Base-by-base conservation (phyloP, 2,888 invertebrate genomes). In the Deilephila elpenor region DNA sequence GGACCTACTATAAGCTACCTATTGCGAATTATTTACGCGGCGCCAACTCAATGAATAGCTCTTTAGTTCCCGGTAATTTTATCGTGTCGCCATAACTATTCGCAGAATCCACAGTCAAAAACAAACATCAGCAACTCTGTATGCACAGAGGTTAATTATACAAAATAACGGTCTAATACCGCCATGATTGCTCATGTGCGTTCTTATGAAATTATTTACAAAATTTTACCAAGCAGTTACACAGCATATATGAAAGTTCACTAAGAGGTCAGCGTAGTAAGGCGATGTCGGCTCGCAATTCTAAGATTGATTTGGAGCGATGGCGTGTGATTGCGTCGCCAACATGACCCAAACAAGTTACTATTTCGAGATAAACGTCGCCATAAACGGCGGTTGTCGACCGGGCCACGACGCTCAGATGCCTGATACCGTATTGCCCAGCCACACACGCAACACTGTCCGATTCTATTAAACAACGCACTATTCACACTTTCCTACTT, bases 291-390 rank as follows among this genome's bases (percentile, higher is more conserved):
- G 80, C 76, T 83, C 75, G 86, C 88, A 83, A 87, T 88, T 89
- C 87, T 86, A 78, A 83, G 84, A 88, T 89, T 91, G 89, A 91
- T 91, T 91, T 90, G 87, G 88, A 88, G 84, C 88, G 88, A 91
- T 91, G 89, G 88, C 87, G 88, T 90, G 86, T 88, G 90, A 92
- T 91, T 92, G 90, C 91, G 90, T 89, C 86, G 89, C 82, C 84
- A 86, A 84, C 87, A 86, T 90, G 91, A 90, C 89, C 91, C 90
- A 91, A 93, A 93, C 94, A 90, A 91, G 92, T 92, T 91, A 89
- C 93, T 94, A 93, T 94, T 93, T 93, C 89, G 91, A 93, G 93
- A 93, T 93, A 93, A 93, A 91, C 89, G 89, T 86, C 82, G 85
- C 93, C 94, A 91, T 94, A 94, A 93, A 93, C 89, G 93, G 90